phyloP scores from a whole-genome alignment of 2,113 vertebrate genomes.

The Todiramphus saurophagus region DNA sequence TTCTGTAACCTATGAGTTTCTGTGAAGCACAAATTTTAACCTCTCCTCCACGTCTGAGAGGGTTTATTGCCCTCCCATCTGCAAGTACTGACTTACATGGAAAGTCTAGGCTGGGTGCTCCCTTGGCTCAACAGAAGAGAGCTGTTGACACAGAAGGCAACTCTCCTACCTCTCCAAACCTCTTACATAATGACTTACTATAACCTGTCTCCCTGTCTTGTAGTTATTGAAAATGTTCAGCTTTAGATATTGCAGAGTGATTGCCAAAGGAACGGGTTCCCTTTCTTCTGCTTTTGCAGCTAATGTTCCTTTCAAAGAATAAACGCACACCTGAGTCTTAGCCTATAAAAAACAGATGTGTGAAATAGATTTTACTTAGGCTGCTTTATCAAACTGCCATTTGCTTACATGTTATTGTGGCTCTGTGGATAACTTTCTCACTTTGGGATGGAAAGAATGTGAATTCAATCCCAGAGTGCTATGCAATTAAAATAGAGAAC shows the following conservation, averaged over 20 bases:
- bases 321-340: not conserved
- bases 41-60: not conserved
- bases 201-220: not conserved
- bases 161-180: not conserved
- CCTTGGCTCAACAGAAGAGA: not conserved
- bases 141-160: not conserved
- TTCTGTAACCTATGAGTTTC: not conserved
- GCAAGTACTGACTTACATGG: not conserved
- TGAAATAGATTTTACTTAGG: not conserved
- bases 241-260: not conserved
- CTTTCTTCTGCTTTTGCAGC: not conserved
- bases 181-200: not conserved
- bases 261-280: not conserved
- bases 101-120: not conserved
- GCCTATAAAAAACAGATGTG: not conserved
- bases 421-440: not conserved
- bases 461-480: not conserved
- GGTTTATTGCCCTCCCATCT: not conserved
- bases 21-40: not conserved
- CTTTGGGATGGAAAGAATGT: not conserved
- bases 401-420: not conserved
- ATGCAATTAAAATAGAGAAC: slow-evolving; percentile 19
- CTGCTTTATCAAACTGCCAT: not conserved
- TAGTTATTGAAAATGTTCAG: not conserved
- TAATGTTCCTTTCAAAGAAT: not conserved